phyloP scores from a whole-genome alignment of 2,113 vertebrate genomes.

The Dipodomys spectabilis region DNA sequence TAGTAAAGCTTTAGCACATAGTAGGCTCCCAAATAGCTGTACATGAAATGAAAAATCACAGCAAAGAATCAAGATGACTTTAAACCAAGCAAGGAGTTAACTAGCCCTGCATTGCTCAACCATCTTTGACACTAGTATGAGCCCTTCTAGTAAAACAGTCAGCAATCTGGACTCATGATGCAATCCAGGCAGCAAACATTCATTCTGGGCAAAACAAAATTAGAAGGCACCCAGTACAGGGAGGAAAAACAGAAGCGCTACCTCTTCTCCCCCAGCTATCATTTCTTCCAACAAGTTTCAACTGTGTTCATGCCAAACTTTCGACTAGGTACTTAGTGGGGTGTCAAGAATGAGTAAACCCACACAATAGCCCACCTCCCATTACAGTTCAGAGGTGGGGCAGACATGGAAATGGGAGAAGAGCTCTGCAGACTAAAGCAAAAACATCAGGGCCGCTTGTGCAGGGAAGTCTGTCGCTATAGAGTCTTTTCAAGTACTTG shows the following conservation, averaged over 20 bases:
- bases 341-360: neutral
- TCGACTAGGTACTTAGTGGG: neutral
- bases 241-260: neutral
- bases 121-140: conserved; percentile 8
- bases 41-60: neutral
- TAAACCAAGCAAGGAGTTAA: conserved; percentile 30
- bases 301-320: neutral
- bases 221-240: neutral
- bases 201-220: conserved; percentile 29
- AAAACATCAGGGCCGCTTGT: neutral
- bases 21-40: neutral
- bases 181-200: conserved; percentile 17
- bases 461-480: neutral
- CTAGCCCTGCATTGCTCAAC: conserved; percentile 3
- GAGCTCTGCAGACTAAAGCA: neutral
- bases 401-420: conserved; percentile 2
- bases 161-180: neutral
- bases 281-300: neutral
- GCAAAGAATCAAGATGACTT: neutral
- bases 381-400: neutral
- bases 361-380: neutral
- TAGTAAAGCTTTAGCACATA: neutral
- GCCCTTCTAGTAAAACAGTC: neutral
- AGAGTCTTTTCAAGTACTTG: conserved; percentile 41
- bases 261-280: neutral